Conservation (phyloP, 64 coral and sea anemone genomes). For the Anthopleura sola region DNA sequence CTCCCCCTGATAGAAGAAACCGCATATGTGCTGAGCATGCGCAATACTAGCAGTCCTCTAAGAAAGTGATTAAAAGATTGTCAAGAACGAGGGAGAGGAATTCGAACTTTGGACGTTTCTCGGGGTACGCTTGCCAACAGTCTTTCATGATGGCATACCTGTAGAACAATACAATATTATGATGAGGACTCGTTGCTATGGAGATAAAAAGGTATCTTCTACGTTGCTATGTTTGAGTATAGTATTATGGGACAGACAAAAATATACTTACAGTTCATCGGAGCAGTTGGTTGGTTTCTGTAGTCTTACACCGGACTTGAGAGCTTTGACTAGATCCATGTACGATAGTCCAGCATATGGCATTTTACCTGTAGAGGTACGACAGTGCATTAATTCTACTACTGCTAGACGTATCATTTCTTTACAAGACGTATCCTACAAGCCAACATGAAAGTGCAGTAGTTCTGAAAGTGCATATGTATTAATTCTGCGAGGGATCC, state of each 20-base stretch:
- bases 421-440: no score
- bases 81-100: neutral
- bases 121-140: conserved; percentile 42
- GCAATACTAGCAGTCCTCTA: neutral
- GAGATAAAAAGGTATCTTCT: neutral
- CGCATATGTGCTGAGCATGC: neutral
- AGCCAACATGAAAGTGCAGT: no score
- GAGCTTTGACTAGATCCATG: neutral
- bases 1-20: neutral
- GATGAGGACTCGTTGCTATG: neutral
- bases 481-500: no score
- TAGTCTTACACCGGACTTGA: conserved; percentile 12
- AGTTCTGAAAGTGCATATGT: no score
- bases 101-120: conserved; percentile 24
- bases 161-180: neutral
- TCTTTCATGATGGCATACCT: conserved; percentile 49
- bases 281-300: neutral
- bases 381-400: no score
- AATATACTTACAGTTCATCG: conserved; percentile 19
- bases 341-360: conserved; percentile 3
- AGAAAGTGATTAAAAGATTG: neutral
- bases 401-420: no score
- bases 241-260: no score
- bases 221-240: no score
- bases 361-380: neutral